phyloP scores from a whole-genome alignment of 2,888 invertebrate genomes.

The Hyles lineata region DNA sequence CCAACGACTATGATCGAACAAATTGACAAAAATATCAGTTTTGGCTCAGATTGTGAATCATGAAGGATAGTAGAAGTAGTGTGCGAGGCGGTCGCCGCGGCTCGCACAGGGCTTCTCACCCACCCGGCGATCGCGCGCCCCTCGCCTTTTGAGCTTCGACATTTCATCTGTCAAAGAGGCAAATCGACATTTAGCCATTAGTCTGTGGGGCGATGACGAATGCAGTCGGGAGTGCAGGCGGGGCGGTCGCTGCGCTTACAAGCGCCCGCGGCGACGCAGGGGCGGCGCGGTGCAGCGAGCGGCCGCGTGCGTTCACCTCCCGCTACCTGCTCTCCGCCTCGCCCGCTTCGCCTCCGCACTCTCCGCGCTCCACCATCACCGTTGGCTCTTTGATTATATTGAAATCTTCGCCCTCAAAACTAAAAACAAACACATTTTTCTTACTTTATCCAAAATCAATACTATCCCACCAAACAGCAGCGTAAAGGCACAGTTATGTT shows the following conservation, averaged over 20 bases:
- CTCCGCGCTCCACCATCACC: too few relatives aligned
- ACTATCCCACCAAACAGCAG: too few relatives aligned
- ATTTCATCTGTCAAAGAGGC: conserved; percentile 33
- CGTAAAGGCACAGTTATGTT: too few relatives aligned
- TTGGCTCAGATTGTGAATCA: not conserved
- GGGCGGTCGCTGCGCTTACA: not conserved
- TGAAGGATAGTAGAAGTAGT: too few relatives aligned
- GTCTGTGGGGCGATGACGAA: conserved; percentile 23
- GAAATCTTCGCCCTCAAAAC: too few relatives aligned
- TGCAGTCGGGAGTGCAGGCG: not conserved
- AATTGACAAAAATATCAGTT: not conserved
- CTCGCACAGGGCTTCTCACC: not conserved
- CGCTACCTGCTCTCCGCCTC: conserved; percentile 27
- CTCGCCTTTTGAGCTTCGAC: conserved; percentile 30
- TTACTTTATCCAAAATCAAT: too few relatives aligned
- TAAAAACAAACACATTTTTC: too few relatives aligned
- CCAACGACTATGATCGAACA: not conserved
- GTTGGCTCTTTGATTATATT: not conserved
- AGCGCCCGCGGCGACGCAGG: not conserved
- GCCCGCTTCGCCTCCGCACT: not conserved
- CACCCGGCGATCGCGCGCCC: conserved; percentile 26
- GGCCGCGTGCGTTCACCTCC: conserved; percentile 32
- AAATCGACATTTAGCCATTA: conserved; percentile 29
- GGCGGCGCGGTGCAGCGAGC: conserved; percentile 7
- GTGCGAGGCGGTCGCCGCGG: not conserved